Evolutionary conservation across 2,113 vertebrate species (phyloP).

Genomic region (Ardeotis arabs): DNA sequence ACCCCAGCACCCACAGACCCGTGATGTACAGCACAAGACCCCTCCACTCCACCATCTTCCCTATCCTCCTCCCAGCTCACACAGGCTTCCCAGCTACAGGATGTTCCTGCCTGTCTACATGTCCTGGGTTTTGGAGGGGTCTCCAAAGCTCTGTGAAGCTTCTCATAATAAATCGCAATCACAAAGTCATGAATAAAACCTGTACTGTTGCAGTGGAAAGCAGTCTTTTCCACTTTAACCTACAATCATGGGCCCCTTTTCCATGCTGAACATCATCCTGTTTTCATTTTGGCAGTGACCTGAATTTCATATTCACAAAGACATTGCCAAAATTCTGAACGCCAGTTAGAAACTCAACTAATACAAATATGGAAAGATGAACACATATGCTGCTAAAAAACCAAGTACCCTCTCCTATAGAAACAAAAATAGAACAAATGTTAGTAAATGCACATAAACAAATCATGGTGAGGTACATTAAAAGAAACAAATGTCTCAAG

Average conservation of each 20-base stretch:
- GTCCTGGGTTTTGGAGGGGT: rapidly evolving
- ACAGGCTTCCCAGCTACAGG: background rate
- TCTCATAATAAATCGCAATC: background rate
- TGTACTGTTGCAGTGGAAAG: background rate
- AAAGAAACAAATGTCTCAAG: background rate
- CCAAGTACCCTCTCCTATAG: background rate
- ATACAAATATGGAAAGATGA: background rate
- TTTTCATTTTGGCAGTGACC: background rate
- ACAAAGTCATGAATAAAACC: background rate
- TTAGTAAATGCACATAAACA: background rate
- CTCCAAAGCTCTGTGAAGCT: background rate
- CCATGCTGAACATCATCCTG: background rate
- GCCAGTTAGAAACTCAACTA: background rate
- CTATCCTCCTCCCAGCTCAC: background rate
- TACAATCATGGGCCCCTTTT: background rate
- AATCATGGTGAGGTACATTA: background rate
- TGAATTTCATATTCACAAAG: background rate
- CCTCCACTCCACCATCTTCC: background rate
- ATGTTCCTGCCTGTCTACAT: background rate
- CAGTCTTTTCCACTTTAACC: background rate
- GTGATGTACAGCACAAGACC: background rate
- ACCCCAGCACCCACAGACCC: background rate
- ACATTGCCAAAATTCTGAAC: background rate
- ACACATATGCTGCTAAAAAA: background rate
- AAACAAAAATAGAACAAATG: background rate